These are phyloP conservation scores for Trilocha varians DNA, from an alignment of 2,888 invertebrate species.

Conservation along the genomic window DNA sequence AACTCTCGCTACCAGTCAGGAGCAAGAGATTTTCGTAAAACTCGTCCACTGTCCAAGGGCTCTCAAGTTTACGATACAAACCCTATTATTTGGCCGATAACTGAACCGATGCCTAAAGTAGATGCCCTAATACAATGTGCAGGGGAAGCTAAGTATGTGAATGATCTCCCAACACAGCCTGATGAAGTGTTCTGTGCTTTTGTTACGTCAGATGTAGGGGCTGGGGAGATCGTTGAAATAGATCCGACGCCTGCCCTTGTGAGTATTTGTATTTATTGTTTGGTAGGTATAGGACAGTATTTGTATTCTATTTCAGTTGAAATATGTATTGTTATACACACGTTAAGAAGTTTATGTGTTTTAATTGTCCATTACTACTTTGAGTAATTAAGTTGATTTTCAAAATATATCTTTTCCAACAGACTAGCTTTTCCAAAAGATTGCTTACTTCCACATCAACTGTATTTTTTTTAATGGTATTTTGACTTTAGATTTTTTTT, in stretches of 20 bases:
- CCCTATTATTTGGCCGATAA: constrained; percentile 76
- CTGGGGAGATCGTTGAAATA: constrained; percentile 73
- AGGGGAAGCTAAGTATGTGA: constrained; percentile 78
- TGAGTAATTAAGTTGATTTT: no score
- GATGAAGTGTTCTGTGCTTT: constrained; percentile 80
- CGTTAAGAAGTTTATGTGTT: no score
- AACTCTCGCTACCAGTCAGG: constrained; percentile 68
- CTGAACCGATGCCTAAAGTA: constrained; percentile 76
- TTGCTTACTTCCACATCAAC: no score
- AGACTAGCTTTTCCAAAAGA: no score
- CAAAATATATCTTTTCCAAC: no score
- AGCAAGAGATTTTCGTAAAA: constrained; percentile 49
- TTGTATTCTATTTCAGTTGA: no score
- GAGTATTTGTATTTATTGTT: no score
- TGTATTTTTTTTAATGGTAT: no score
- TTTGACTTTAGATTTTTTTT: no score
- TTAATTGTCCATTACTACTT: no score
- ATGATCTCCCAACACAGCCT: constrained; percentile 71
- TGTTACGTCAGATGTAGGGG: constrained; percentile 67
- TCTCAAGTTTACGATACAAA: constrained; percentile 77
- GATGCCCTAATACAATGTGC: constrained; percentile 76
- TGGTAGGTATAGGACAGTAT: no score
- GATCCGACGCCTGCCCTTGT: constrained; percentile 78
- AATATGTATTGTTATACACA: no score
- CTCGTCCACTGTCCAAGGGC: constrained; percentile 74